Base-by-base conservation (phyloP, 1,140 invertebrate species). In the Vanessa atalanta region DNA sequence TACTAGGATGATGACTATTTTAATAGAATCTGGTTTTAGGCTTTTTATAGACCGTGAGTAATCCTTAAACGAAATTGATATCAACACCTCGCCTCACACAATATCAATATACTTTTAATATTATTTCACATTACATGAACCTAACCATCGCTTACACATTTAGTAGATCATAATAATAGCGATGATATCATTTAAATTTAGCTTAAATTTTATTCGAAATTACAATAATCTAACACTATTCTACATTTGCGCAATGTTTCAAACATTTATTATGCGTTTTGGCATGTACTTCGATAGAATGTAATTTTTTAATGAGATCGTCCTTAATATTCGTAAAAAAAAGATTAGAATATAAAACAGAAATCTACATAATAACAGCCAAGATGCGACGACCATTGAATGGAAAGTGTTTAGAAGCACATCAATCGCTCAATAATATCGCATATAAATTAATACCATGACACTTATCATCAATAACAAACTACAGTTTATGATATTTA, bases 261-360 rank as follows among this genome's bases (percentile, higher is more conserved):
- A 15, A 61, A 61, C 57, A 61, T 61, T 37, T 2, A 37, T 61
- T 61, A 61, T 61, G 57, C 57, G 57, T 61, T 61, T 61, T 61
- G 57, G 31, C 31, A n/a, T 61, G 26, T 61, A 23, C 57, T 31
- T 61, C 31, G 13, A 61, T 7, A 61, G 26, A 61, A 61, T 61
- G 23, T 61, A 23, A 12, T 5, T 61, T 61, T 13, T 61, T 61
- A 31, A 37, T 61, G 57, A 61, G 57, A 61, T 61, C 57, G 31
- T n/a, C 53, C 50, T 53, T 53, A 53, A 55, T 60, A 1, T 50
- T 9, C 3, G 48, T 50, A 20, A 26, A 12, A 60, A 37, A 26
- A 12, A 13, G 23, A 57, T 57, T 12, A 1, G 12, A 60, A 60
- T 12, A 60, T 14, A 13, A 15, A n/a, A 16, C 31, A 23, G 11